These are phyloP conservation scores for Zygothrica quintamaculata DNA, from an alignment of 2,888 invertebrate genomes.

Conservation along the genomic window DNA sequence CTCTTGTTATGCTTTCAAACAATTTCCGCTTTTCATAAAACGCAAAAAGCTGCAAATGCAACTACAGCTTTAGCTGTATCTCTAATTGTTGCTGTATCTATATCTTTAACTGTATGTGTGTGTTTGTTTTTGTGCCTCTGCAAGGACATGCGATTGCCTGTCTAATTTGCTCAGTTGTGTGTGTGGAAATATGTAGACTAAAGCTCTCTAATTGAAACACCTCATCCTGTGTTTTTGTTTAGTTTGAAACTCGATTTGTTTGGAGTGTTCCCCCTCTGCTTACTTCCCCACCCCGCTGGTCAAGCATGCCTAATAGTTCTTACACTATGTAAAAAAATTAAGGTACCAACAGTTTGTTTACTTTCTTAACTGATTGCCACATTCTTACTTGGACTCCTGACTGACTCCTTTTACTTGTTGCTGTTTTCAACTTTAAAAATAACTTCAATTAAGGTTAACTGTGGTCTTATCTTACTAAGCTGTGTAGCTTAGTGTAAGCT, in stretches of 20 bases:
- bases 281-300: no score
- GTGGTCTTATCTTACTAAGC: not conserved
- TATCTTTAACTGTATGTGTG: not conserved
- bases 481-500: slow-evolving; percentile 17
- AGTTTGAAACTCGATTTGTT: slow-evolving; percentile 27
- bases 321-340: slow-evolving; percentile 13
- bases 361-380: not conserved
- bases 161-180: slow-evolving; percentile 37
- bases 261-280: slow-evolving; percentile 1
- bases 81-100: slow-evolving; percentile 1
- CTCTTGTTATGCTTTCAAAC: slow-evolving; percentile 15
- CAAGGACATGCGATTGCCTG: slow-evolving; percentile 11
- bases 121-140: slow-evolving; percentile 4
- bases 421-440: no score
- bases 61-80: slow-evolving; percentile 1
- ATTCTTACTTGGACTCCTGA: no score
- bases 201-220: slow-evolving; percentile 59
- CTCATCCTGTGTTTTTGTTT: slow-evolving; percentile 26
- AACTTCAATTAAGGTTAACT: no score
- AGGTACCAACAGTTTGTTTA: not conserved
- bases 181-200: slow-evolving; percentile 34
- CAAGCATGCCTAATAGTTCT: slow-evolving; percentile 3
- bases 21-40: slow-evolving; percentile 41
- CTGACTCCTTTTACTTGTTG: no score
- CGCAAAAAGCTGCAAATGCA: slow-evolving; percentile 31